Percentiles rank a stretch among this genome's conserved stretches.
Conservation (phyloP, 53 echinoderm and acorn worm genomes). For the Glandiceps talaboti region DNA sequence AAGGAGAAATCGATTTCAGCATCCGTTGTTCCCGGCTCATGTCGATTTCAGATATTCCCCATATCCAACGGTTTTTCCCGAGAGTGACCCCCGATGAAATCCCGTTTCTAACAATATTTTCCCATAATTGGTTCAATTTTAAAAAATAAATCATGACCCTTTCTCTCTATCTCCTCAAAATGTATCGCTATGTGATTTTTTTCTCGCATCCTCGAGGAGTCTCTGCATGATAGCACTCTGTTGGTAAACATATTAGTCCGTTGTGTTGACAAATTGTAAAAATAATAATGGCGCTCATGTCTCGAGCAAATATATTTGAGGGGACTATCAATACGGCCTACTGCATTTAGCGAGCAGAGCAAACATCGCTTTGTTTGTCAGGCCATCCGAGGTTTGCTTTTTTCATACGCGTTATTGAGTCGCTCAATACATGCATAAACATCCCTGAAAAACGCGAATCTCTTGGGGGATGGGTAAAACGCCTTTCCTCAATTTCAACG, state of each 20-base stretch:
- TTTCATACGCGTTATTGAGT: not conserved
- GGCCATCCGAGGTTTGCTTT: not conserved
- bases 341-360: not conserved
- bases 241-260: not conserved
- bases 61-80: not conserved
- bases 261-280: not conserved
- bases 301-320: not conserved
- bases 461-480: not conserved
- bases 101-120: not conserved
- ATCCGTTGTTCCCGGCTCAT: not conserved
- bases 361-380: not conserved
- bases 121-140: not conserved
- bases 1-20: not conserved
- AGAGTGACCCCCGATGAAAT: not conserved
- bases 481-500: no score
- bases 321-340: not conserved
- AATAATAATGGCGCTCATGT: not conserved
- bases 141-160: no score
- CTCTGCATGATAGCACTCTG: not conserved
- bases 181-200: not conserved
- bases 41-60: not conserved
- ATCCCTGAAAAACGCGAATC: not conserved
- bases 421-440: not conserved
- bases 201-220: not conserved
- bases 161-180: not conserved